Evolutionary conservation across 2,888 invertebrate genomes (phyloP).

Genomic region (Hypercompe scribonia): DNA sequence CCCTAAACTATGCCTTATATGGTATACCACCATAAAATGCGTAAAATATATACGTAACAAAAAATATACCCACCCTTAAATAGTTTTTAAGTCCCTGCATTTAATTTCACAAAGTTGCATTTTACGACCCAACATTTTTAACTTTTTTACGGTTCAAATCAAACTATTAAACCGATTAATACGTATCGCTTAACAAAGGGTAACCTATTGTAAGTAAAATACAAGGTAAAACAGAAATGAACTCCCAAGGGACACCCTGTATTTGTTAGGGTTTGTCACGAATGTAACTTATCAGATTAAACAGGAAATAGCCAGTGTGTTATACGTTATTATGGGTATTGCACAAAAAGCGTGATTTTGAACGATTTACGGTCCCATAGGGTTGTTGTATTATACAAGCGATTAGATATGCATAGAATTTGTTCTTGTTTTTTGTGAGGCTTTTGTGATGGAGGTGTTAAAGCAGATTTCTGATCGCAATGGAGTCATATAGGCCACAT

Average conservation of each 20-base stretch:
- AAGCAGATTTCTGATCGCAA: not conserved
- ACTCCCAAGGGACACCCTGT: constrained; percentile 13
- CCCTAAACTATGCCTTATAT: too few relatives aligned
- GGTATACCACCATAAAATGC: too few relatives aligned
- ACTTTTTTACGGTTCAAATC: constrained; percentile 1
- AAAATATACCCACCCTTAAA: not conserved
- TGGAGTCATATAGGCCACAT: not conserved
- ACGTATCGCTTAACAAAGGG: constrained; percentile 5
- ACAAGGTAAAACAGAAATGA: constrained; percentile 12
- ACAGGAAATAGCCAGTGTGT: not conserved
- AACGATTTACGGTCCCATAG: constrained; percentile 29
- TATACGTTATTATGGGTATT: not conserved
- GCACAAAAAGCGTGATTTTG: constrained; percentile 1
- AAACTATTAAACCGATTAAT: constrained; percentile 11
- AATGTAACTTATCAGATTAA: constrained; percentile 23
- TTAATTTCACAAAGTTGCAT: not conserved
- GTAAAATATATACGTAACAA: not conserved
- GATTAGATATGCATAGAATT: not conserved
- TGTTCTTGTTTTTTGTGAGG: not conserved
- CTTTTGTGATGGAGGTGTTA: not conserved
- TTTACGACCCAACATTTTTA: not conserved
- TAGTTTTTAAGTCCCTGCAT: not conserved
- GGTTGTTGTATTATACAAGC: constrained; percentile 2
- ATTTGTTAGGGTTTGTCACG: constrained; percentile 24
- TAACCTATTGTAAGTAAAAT: constrained; percentile 1